Evolutionary conservation across 1,140 invertebrate genomes (phyloP).

Genomic region (Orchesella cincta): DNA sequence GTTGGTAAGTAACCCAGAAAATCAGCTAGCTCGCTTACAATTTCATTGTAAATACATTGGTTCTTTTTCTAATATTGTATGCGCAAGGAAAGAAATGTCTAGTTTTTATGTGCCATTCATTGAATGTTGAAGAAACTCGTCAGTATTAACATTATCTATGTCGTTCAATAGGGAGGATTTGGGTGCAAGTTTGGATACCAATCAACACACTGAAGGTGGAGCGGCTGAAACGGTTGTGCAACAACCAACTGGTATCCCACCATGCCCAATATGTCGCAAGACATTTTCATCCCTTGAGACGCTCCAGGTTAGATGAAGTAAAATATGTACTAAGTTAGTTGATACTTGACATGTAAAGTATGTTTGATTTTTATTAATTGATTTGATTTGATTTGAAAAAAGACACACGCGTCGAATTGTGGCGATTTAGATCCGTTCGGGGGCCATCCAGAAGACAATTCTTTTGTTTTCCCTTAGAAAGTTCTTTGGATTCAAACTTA

Average conservation of each 20-base stretch:
- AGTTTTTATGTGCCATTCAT: not conserved
- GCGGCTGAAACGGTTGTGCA: slow-evolving; percentile 1
- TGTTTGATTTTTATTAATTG: no score
- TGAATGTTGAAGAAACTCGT: not conserved
- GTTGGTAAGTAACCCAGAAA: slow-evolving; percentile 11
- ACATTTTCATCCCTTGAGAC: not conserved
- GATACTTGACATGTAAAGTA: no score
- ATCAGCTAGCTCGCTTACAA: no score
- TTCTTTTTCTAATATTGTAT: not conserved
- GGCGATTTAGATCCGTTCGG: no score
- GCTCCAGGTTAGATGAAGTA: no score
- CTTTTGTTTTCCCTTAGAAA: slow-evolving; percentile 38
- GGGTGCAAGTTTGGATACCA: not conserved
- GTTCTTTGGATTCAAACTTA: no score
- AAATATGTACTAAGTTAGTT: no score
- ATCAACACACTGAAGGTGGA: not conserved
- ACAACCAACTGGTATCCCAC: not conserved
- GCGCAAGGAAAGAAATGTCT: not conserved
- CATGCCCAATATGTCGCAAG: not conserved
- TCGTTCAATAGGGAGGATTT: not conserved
- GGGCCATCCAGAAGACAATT: slow-evolving; percentile 12
- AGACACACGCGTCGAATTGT: slow-evolving; percentile 32
- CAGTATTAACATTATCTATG: not conserved
- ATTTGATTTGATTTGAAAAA: no score
- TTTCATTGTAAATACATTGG: no score